Evolutionary conservation across 2,888 invertebrate genomes (phyloP).

Genomic region (Drosophila austrosaltans): DNA sequence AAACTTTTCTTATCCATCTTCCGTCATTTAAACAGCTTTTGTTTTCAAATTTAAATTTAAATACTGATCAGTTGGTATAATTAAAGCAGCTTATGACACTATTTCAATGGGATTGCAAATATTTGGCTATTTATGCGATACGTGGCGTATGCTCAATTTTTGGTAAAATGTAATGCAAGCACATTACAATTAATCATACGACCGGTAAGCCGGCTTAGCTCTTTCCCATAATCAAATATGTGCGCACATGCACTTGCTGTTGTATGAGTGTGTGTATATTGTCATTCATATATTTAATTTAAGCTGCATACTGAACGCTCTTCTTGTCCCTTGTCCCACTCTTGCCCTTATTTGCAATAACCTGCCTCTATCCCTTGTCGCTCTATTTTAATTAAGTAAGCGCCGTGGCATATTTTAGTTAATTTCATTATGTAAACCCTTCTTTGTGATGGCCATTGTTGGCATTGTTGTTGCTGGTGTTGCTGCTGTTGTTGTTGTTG

Average conservation of each 20-base stretch:
- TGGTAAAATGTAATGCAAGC: constrained; percentile 60
- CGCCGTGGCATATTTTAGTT: constrained; percentile 68
- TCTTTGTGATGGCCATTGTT: constrained; percentile 30
- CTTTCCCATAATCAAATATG: constrained; percentile 70
- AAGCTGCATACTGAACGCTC: constrained; percentile 39
- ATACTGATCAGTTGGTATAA: neutral
- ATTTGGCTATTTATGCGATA: neutral
- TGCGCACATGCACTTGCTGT: constrained; percentile 31
- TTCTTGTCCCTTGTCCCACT: neutral
- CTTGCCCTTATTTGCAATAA: neutral
- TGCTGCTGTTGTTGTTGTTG: constrained; percentile 1
- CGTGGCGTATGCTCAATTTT: constrained; percentile 24
- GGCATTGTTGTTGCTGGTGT: constrained; percentile 41
- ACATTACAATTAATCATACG: constrained; percentile 76
- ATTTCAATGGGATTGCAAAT: neutral
- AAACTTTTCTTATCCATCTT: neutral
- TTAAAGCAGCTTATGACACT: constrained; percentile 15
- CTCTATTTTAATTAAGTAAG: constrained; percentile 72
- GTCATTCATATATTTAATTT: constrained; percentile 46
- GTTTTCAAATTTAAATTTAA: neutral
- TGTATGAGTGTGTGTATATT: constrained; percentile 15
- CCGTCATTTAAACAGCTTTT: neutral
- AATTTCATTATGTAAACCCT: constrained; percentile 70
- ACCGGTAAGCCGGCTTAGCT: constrained; percentile 71
- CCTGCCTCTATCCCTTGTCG: neutral